A percentile compares a stretch with the other conserved stretches of the same genome.
These are phyloP conservation scores for Cotesia vestalis DNA, from an alignment of 1,140 invertebrate genomes.

Conservation along the genomic window DNA sequence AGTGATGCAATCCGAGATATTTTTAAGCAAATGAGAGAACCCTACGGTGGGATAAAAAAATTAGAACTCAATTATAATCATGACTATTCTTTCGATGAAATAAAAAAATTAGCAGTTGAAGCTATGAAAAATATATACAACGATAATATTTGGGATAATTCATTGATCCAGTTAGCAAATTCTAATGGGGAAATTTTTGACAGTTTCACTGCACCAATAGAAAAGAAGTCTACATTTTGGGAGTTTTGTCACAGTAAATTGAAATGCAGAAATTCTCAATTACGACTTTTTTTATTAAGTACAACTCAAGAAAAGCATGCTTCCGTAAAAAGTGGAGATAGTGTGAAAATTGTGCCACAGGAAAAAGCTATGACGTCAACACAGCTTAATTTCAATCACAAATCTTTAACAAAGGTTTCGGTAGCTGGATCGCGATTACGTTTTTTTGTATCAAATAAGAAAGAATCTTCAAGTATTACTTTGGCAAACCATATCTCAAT, in stretches of 20 bases:
- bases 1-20: conserved; percentile 35
- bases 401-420: no score
- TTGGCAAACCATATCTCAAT: no score
- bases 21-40: neutral
- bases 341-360: neutral
- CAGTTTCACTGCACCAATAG: neutral
- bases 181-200: neutral
- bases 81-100: neutral
- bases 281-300: neutral
- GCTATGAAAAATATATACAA: neutral
- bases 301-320: neutral
- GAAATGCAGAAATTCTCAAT: neutral
- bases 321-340: neutral
- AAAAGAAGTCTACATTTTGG: conserved; percentile 5
- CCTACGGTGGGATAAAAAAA: neutral
- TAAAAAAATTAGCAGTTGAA: neutral
- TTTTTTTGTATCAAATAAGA: no score
- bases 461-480: no score
- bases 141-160: neutral
- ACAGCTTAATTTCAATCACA: no score
- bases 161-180: neutral
- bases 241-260: neutral
- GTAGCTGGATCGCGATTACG: no score
- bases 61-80: neutral
- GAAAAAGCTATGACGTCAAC: neutral